A percentile compares a stretch with the other conserved stretches of the same genome.
These are phyloP conservation scores for Phyllotis vaccarum DNA, from an alignment of 2,797 vertebrate species.

Conservation along the genomic window DNA sequence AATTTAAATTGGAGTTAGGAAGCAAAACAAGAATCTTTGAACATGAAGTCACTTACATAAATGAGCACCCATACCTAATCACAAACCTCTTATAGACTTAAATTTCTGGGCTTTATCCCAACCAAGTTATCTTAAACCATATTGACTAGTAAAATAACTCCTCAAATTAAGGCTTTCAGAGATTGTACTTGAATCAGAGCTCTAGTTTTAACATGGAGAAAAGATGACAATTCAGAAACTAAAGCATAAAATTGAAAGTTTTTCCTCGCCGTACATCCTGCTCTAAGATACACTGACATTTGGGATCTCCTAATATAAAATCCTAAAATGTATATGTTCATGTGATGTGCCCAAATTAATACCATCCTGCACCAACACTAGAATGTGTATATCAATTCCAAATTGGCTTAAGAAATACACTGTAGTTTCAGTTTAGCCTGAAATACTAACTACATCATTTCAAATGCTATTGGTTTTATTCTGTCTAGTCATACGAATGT, in stretches of 20 bases:
- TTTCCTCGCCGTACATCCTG: conserved; percentile 2
- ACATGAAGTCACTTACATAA: background rate
- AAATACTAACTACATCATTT: conserved; percentile 1
- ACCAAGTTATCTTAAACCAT: background rate
- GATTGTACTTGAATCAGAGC: background rate
- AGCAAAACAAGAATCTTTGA: background rate
- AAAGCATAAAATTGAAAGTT: background rate
- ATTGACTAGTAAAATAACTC: background rate
- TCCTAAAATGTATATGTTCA: background rate
- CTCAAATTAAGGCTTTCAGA: background rate
- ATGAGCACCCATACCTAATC: background rate
- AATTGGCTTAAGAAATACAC: background rate
- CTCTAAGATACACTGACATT: background rate
- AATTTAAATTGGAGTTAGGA: background rate
- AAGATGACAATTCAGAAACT: background rate
- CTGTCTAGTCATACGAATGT: background rate
- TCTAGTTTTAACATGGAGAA: background rate
- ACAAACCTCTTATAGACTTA: background rate
- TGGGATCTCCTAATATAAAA: background rate
- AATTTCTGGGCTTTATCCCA: background rate
- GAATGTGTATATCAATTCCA: background rate
- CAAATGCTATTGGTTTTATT: background rate
- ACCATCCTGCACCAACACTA: background rate
- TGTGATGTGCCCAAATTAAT: background rate
- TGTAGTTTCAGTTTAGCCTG: background rate